phyloP scores from a whole-genome alignment of 1,140 invertebrate species.

The Cataglyphis hispanica region DNA sequence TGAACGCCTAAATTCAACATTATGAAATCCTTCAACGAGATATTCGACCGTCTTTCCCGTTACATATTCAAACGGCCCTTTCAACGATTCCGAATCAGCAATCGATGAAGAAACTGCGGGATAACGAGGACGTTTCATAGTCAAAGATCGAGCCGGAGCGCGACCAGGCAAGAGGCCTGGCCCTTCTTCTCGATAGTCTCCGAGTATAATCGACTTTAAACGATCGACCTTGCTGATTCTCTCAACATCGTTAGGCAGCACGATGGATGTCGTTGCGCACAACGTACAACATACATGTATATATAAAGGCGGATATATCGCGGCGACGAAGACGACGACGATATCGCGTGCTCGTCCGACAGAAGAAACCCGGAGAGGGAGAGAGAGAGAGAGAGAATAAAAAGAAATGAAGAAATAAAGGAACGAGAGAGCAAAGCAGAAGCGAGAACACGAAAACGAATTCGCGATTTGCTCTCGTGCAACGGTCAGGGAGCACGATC shows the following conservation, averaged over 20 bases:
- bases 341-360: constrained; percentile 35
- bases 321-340: constrained; percentile 21
- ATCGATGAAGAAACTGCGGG: constrained; percentile 47
- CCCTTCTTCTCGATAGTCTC: constrained; percentile 55
- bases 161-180: constrained; percentile 47
- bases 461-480: constrained; percentile 10
- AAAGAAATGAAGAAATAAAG: background rate
- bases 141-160: constrained; percentile 63
- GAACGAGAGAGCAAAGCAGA: background rate
- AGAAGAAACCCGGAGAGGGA: background rate
- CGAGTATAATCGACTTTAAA: constrained; percentile 75
- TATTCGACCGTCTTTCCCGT: constrained; percentile 23
- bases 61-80: constrained; percentile 70
- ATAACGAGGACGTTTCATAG: constrained; percentile 73
- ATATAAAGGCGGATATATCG: constrained; percentile 50
- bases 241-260: constrained; percentile 71
- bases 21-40: constrained; percentile 6
- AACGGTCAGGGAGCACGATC: background rate
- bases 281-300: background rate
- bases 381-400: constrained; percentile 3
- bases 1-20: background rate
- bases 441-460: constrained; percentile 24
- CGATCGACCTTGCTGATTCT: constrained; percentile 72
- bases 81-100: constrained; percentile 52
- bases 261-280: constrained; percentile 50